Percentiles rank a stretch among this genome's conserved stretches.
phyloP scores from a whole-genome alignment of 1,140 invertebrate species.

The Drosophila punjabiensis region DNA sequence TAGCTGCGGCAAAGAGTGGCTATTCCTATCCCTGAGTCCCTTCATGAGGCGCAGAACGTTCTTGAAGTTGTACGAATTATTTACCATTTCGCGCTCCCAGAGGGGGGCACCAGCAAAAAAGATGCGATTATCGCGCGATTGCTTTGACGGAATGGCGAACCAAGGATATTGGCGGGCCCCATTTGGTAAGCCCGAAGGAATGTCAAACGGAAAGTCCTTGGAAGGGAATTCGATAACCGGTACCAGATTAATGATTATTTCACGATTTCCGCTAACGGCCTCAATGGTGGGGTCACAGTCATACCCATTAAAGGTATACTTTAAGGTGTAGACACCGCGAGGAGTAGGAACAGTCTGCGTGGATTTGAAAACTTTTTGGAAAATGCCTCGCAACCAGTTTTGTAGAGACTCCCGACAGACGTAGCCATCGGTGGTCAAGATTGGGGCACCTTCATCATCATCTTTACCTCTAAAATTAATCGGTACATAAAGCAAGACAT shows the following conservation, averaged over 20 bases:
- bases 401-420: constrained; percentile 12
- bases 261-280: background rate
- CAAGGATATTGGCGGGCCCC: background rate
- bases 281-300: constrained; percentile 41
- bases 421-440: background rate
- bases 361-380: background rate
- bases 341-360: too few species aligned
- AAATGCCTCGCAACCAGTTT: constrained; percentile 23
- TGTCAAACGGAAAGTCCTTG: constrained; percentile 1
- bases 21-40: constrained; percentile 16
- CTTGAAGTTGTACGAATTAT: constrained; percentile 28
- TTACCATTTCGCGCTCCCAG: constrained; percentile 45
- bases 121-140: constrained; percentile 14
- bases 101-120: constrained; percentile 48
- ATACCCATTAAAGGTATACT: constrained; percentile 9
- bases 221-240: constrained; percentile 29
- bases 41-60: constrained; percentile 50
- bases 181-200: background rate
- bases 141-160: constrained; percentile 35
- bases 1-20: constrained; percentile 16
- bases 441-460: background rate
- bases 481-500: constrained; percentile 6
- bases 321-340: background rate
- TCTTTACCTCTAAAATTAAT: too few species aligned
- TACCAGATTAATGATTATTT: constrained; percentile 33